A percentile compares a stretch with the other conserved stretches of the same genome.
Conservation (phyloP, 2,888 invertebrate species). For the Eupithecia centaureata region DNA sequence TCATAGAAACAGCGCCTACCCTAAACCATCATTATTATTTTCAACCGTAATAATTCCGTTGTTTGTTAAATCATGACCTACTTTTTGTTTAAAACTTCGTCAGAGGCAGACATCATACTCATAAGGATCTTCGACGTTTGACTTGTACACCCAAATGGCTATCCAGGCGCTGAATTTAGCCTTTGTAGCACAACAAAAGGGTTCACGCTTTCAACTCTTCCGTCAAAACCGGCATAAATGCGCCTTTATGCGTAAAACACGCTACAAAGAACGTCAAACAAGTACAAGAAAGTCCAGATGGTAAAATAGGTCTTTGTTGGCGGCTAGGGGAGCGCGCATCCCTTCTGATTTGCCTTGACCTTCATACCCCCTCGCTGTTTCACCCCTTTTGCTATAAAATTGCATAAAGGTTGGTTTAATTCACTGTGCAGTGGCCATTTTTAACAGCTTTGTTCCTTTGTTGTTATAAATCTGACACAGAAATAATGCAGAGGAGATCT, state of each 20-base stretch:
- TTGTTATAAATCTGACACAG: neutral
- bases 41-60: neutral
- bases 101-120: neutral
- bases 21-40: neutral
- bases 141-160: neutral
- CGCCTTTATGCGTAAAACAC: slow-evolving; percentile 16
- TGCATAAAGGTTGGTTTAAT: slow-evolving; percentile 13
- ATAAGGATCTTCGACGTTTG: neutral
- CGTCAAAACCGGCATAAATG: slow-evolving; percentile 12
- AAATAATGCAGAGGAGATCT: neutral
- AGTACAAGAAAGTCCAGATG: slow-evolving; percentile 17
- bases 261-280: slow-evolving; percentile 8
- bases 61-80: neutral
- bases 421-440: slow-evolving; percentile 13
- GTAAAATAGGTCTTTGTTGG: slow-evolving; percentile 17
- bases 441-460: neutral
- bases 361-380: slow-evolving; percentile 26
- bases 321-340: slow-evolving; percentile 15
- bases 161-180: neutral
- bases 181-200: slow-evolving; percentile 14
- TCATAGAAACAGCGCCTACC: slow-evolving; percentile 18
- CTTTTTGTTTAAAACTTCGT: neutral
- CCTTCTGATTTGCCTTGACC: slow-evolving; percentile 29
- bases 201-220: slow-evolving; percentile 21
- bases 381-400: slow-evolving; percentile 20